These are phyloP conservation scores for Menidia beryllina DNA, from an alignment of 2,113 vertebrate genomes.

Conservation along the genomic window DNA sequence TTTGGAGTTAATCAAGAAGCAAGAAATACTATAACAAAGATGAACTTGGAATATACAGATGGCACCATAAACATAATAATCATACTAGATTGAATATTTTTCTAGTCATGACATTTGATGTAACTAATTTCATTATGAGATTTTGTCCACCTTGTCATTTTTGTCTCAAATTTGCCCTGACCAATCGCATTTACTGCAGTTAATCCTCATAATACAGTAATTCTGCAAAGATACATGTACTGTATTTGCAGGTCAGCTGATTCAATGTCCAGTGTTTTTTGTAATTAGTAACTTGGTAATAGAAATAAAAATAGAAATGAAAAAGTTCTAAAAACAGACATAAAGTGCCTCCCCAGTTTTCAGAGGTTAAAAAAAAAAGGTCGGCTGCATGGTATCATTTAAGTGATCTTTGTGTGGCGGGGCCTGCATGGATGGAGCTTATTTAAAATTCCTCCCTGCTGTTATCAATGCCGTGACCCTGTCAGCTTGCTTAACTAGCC, in stretches of 20 bases:
- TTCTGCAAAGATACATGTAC: slow-evolving; percentile 45
- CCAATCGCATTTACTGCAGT: slow-evolving; percentile 74
- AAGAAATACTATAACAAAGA: slow-evolving; percentile 13
- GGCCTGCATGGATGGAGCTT: slow-evolving; percentile 18
- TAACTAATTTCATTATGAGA: slow-evolving; percentile 62
- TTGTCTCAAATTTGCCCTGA: slow-evolving; percentile 59
- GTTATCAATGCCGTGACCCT: slow-evolving; percentile 58
- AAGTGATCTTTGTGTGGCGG: slow-evolving; percentile 27
- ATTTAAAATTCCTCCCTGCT: slow-evolving; percentile 40
- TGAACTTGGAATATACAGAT: slow-evolving; percentile 13
- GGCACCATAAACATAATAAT: slow-evolving; percentile 23
- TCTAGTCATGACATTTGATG: slow-evolving; percentile 50
- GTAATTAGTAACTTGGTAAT: not conserved
- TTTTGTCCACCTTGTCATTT: slow-evolving; percentile 41
- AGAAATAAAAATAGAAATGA: slow-evolving; percentile 7
- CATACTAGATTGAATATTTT: slow-evolving; percentile 23
- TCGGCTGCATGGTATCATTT: slow-evolving; percentile 36
- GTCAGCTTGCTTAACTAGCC: slow-evolving; percentile 59
- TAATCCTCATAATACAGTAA: slow-evolving; percentile 68
- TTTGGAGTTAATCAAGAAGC: slow-evolving; percentile 16
- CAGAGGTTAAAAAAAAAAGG: not conserved
- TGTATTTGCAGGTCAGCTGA: slow-evolving; percentile 39
- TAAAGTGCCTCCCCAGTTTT: slow-evolving; percentile 8
- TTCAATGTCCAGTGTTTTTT: slow-evolving; percentile 43
- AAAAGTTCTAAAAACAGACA: slow-evolving; percentile 6